phyloP scores from a whole-genome alignment of 1,140 invertebrate genomes.

The Delia radicum region DNA sequence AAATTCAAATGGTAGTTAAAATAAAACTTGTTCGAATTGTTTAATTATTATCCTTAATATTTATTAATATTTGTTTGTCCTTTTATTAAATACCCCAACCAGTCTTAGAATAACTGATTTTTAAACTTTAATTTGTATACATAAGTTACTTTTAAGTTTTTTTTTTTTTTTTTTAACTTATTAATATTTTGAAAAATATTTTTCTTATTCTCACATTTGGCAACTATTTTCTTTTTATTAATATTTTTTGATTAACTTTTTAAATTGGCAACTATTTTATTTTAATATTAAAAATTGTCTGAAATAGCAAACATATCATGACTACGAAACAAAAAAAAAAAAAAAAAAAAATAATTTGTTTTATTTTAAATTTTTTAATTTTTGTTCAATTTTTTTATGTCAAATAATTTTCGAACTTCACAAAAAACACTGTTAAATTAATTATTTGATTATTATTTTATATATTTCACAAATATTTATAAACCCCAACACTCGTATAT shows the following conservation, averaged over 20 bases:
- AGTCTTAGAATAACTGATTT: not conserved
- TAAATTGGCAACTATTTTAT: too few relatives aligned
- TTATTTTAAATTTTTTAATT: too few relatives aligned
- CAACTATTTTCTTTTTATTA: too few relatives aligned
- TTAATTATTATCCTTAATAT: not conserved
- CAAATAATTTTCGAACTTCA: too few relatives aligned
- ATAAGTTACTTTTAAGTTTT: not conserved
- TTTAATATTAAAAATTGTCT: too few relatives aligned
- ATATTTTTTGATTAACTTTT: too few relatives aligned
- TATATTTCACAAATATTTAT: not conserved
- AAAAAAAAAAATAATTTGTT: too few relatives aligned
- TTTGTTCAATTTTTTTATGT: too few relatives aligned
- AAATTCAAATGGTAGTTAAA: not conserved
- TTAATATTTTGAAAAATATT: not conserved
- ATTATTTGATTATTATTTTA: not conserved
- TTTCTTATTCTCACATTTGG: too few relatives aligned
- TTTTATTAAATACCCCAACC: too few relatives aligned
- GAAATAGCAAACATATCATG: not conserved
- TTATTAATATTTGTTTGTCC: not conserved
- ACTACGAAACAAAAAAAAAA: too few relatives aligned
- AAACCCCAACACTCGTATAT: not conserved
- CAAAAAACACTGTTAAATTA: too few relatives aligned
- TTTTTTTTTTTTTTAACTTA: not conserved
- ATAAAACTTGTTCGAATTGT: conserved; percentile 4
- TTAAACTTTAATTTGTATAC: not conserved